phyloP scores from a whole-genome alignment of 2,797 vertebrate genomes.

The Poeciliopsis paucimaculata region DNA sequence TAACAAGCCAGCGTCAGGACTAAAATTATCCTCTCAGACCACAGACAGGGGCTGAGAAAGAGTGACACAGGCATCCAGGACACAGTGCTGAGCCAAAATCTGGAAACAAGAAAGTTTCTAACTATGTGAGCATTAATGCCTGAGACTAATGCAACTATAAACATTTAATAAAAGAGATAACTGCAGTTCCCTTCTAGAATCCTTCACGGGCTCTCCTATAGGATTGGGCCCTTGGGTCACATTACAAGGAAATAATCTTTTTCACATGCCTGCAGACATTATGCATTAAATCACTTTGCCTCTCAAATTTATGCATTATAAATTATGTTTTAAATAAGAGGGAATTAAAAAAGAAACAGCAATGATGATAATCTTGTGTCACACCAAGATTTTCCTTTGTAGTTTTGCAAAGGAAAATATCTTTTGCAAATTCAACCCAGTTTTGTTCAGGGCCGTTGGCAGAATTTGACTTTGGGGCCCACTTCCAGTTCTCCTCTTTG shows the following conservation, averaged over 20 bases:
- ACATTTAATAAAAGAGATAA: conserved; percentile 14
- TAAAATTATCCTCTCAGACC: conserved; percentile 60
- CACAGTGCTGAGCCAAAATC: conserved; percentile 27
- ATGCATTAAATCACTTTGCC: background rate
- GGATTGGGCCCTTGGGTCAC: background rate
- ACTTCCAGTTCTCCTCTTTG: background rate
- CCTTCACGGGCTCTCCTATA: conserved; percentile 1
- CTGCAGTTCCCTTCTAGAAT: background rate
- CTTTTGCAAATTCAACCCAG: background rate
- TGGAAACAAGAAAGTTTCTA: conserved; percentile 42
- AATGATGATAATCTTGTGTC: background rate
- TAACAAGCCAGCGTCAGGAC: conserved; percentile 56
- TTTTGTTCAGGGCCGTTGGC: background rate
- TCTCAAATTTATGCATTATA: conserved; percentile 14
- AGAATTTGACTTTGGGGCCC: background rate
- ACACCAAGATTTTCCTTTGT: background rate
- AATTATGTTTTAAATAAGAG: background rate
- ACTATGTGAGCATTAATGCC: conserved; percentile 43
- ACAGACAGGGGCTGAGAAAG: conserved; percentile 23
- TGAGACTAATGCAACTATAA: conserved; percentile 58
- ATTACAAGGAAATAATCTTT: conserved; percentile 1
- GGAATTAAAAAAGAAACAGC: background rate
- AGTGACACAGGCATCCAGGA: conserved; percentile 44
- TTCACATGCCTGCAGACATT: conserved; percentile 12
- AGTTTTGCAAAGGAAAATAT: background rate